Evolutionary conservation across 1,140 invertebrate genomes (phyloP), one percentile per base, ranked within the genome.

Genomic region (Plectrocnemia conspersa): DNA sequence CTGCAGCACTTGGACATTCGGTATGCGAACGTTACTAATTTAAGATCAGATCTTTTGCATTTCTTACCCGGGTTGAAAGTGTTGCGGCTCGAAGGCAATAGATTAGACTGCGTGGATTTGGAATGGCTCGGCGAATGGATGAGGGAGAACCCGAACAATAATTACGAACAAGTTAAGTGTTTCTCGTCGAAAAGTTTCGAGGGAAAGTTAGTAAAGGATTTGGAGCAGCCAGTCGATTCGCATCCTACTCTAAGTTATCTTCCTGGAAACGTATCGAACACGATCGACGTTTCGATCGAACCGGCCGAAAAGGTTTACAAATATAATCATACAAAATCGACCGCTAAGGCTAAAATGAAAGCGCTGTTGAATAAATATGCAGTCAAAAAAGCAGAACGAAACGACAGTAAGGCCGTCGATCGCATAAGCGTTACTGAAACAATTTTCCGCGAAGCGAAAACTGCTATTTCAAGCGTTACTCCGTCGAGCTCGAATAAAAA

Each of bases 1-100:
- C 68, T 88, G 10, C 74, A 81, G 56, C 78, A 83, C 55, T 70
- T 92, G 13, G 82, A 90, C 68, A 66, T 93, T 27, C 79, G 83
- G 44, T 72, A 77, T 52, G 78, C 79, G 24, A 77, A 80, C 55
- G 73, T 90, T 48, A 77, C 79, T 22, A 76, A 71, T 19, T 70
- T 91, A 10, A 75, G 82, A 55, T 76, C 79, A 25, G 84, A 88
- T 64, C 70, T 91, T 15, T 70, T 82, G 19, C 80, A 81, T 58
- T 80, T 83, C 60, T 76, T 91, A 29, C 82, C 85, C 0, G 80
- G 86, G 61, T 64, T 91, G 41, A 77, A 76, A 38, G 68, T 71
- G 5, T 64, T 88, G 1, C 70, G 78, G 58, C 63, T 86, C 16
- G 68, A 74, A 25, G 80, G 78, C 1, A 86, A 86, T 64, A 68